Evolutionary conservation across 2,888 invertebrate species (phyloP).

Genomic region (Aproaerema taeniolella): DNA sequence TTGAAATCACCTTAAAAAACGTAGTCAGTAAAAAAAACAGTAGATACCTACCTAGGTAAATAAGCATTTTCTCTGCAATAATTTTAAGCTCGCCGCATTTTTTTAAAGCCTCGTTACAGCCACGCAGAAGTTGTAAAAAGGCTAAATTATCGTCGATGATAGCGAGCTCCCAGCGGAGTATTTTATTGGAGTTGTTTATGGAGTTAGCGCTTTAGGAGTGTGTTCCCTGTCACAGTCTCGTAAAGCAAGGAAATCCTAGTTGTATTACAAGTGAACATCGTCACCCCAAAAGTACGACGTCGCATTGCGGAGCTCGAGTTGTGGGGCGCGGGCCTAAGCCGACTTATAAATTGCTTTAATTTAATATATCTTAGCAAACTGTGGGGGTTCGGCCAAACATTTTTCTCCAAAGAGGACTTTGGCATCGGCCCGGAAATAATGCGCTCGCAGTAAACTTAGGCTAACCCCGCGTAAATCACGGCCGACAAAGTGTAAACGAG

Average conservation of each 20-base stretch:
- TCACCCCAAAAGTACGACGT: constrained; percentile 27
- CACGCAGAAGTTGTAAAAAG: neutral
- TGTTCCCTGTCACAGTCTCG: no score
- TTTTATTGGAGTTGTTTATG: constrained; percentile 14
- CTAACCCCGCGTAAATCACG: constrained; percentile 18
- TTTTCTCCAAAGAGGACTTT: constrained; percentile 34
- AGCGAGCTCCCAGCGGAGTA: constrained; percentile 1
- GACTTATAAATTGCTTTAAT: constrained; percentile 67
- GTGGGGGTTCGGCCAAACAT: constrained; percentile 32
- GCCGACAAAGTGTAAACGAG: no score
- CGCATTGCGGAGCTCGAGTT: constrained; percentile 41
- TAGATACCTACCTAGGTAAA: no score
- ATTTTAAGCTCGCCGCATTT: no score
- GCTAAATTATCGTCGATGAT: neutral
- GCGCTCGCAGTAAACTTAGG: neutral
- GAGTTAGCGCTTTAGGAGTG: neutral
- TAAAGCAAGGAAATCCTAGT: no score
- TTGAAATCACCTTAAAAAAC: no score
- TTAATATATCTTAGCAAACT: constrained; percentile 49
- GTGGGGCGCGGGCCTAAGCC: constrained; percentile 37
- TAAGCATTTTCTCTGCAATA: no score
- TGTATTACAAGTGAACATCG: no score
- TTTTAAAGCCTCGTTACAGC: neutral
- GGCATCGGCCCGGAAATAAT: constrained; percentile 34
- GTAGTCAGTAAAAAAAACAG: no score